These are phyloP conservation scores for Alouatta palliata DNA, from an alignment of 2,113 vertebrate species.

Conservation along the genomic window DNA sequence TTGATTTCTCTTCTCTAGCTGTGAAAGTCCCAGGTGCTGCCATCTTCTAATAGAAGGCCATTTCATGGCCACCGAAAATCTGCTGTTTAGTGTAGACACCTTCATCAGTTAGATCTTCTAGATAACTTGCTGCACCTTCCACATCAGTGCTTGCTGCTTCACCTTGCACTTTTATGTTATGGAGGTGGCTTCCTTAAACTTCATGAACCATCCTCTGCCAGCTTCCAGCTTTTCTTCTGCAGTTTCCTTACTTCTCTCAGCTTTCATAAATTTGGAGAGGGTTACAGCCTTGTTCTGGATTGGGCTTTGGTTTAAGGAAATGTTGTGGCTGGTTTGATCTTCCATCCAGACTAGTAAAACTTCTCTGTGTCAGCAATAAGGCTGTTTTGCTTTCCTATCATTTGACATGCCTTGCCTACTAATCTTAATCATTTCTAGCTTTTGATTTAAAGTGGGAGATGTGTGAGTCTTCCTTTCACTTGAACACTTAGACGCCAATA, in stretches of 20 bases:
- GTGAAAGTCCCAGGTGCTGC: too few relatives aligned
- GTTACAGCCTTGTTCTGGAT: neutral
- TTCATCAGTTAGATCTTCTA: neutral
- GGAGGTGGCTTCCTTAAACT: neutral
- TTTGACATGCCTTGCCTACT: neutral
- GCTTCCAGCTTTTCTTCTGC: neutral
- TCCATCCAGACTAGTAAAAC: neutral
- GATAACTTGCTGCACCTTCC: neutral
- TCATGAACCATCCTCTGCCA: neutral
- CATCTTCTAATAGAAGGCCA: too few relatives aligned
- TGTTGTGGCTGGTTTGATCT: neutral
- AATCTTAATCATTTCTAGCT: neutral
- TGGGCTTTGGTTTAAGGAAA: neutral
- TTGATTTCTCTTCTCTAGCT: neutral
- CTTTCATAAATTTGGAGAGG: neutral
- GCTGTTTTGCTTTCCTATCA: too few relatives aligned
- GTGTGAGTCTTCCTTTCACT: neutral
- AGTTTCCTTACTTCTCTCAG: neutral
- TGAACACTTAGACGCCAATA: neutral
- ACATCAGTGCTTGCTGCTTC: neutral
- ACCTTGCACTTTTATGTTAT: neutral
- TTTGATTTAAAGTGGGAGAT: neutral
- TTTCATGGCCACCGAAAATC: neutral
- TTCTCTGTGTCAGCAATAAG: neutral
- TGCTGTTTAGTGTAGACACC: neutral